Evolutionary conservation across 2,113 vertebrate species (phyloP).

Genomic region (Hypanus sabinus): DNA sequence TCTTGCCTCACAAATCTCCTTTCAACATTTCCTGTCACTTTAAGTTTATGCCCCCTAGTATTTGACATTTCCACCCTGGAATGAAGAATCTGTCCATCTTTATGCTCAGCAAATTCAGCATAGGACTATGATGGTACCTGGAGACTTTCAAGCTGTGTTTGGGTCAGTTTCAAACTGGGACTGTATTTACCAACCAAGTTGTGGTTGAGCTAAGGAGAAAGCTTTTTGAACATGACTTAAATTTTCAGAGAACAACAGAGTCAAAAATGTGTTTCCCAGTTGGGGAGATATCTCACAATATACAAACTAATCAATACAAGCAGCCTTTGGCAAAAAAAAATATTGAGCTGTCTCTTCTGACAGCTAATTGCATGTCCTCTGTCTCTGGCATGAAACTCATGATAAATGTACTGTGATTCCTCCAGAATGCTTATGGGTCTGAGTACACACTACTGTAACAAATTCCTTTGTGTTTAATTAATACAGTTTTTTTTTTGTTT

Average conservation of each 20-base stretch:
- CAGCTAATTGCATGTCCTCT: slow-evolving; percentile 16
- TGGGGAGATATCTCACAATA: background rate
- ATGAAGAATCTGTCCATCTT: background rate
- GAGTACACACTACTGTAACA: background rate
- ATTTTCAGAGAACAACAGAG: background rate
- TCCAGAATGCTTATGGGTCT: background rate
- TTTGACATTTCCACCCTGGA: too few relatives aligned
- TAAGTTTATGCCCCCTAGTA: too few relatives aligned
- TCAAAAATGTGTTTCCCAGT: background rate
- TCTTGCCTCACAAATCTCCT: too few relatives aligned
- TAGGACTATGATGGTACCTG: background rate
- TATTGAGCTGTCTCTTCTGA: slow-evolving; percentile 19
- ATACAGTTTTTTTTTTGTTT: background rate
- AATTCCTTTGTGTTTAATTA: background rate
- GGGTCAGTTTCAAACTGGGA: background rate
- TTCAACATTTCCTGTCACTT: too few relatives aligned
- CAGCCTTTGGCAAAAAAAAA: slow-evolving; percentile 6
- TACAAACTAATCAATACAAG: background rate
- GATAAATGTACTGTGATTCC: slow-evolving; percentile 27
- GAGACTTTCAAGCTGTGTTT: background rate
- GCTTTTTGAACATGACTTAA: background rate
- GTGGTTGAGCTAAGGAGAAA: background rate
- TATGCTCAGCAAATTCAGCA: background rate
- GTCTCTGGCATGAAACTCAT: slow-evolving; percentile 16
- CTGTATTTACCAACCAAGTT: background rate